Evolutionary conservation across 1,140 invertebrate species (phyloP).

Genomic region (Meloidogyne hapla): DNA sequence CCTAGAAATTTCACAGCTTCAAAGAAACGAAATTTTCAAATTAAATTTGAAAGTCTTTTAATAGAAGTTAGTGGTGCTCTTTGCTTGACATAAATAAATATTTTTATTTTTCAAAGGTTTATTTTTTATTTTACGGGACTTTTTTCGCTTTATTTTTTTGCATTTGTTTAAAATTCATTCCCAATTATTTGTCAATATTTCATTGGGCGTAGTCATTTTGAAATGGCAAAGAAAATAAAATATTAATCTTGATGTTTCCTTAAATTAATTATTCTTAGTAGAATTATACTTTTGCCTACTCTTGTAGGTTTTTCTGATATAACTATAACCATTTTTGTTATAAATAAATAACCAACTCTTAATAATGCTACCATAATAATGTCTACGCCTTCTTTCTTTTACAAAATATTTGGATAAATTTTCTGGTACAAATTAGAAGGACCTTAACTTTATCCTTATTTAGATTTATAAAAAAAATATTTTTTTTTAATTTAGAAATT

Average conservation of each 20-base stretch:
- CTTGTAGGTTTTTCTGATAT: too few species aligned
- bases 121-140: neutral
- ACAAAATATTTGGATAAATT: neutral
- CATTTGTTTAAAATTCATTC: neutral
- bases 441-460: neutral
- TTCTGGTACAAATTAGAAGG: neutral
- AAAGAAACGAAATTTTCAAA: constrained; percentile 19
- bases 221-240: too few species aligned
- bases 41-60: constrained; percentile 18
- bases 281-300: too few species aligned
- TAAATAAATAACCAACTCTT: too few species aligned
- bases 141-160: constrained; percentile 15
- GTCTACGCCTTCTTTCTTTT: too few species aligned
- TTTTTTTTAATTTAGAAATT: neutral
- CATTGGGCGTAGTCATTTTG: too few species aligned
- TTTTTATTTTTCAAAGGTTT: neutral
- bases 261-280: too few species aligned
- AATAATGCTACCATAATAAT: too few species aligned
- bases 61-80: constrained; percentile 25
- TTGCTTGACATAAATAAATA: constrained; percentile 8
- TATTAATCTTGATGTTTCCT: too few species aligned
- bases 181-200: neutral
- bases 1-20: neutral
- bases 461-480: neutral
- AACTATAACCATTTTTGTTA: too few species aligned